Evolutionary conservation across 2,797 vertebrate genomes (phyloP), one percentile per base, ranked within the genome.

Genomic region (Emys orbicularis): DNA sequence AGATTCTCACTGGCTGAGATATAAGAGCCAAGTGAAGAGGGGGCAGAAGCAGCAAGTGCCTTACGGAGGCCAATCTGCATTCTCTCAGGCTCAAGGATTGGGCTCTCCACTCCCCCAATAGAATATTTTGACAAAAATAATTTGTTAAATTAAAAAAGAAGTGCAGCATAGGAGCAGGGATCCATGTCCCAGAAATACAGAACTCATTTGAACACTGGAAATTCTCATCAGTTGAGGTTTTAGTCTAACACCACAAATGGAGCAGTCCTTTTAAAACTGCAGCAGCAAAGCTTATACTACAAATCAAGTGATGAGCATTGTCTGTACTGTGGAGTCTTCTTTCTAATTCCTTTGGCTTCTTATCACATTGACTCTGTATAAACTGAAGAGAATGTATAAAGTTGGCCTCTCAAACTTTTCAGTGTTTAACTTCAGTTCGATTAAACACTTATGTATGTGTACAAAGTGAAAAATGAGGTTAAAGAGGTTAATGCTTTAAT

Each of bases 401-500:
- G 96, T 95, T 97, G 95, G 96, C 96, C 96, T 97, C 93, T 97
- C 94, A 90, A 97, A 95, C 56, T 94, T 98, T 96, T 98, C 97
- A 97, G 94, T 98, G 97, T 98, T 98, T 98, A 97, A 97, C 97
- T 98, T 98, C 72, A 86, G 92, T 95, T 97, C 97, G 95, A 98
- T 98, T 98, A 98, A 98, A 97, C 97, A 98, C 97, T 98, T 98
- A 97, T 97, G 96, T 81, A 90, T 96, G 96, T 98, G 97, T 98
- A 97, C 95, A 96, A 94, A 97, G 95, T 98, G 96, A 98, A 98
- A 98, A 98, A 98, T 98, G 98, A 95, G 97, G 98, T 98, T 98
- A 96, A 80, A 87, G 97, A 98, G 98, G 98, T 98, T 98, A 98
- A 98, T 98, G 98, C 97, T 97, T 98, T 98, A 98, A 98, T 98